Evolutionary conservation across 2,888 invertebrate species (phyloP).

Genomic region (Neelides folsomi): DNA sequence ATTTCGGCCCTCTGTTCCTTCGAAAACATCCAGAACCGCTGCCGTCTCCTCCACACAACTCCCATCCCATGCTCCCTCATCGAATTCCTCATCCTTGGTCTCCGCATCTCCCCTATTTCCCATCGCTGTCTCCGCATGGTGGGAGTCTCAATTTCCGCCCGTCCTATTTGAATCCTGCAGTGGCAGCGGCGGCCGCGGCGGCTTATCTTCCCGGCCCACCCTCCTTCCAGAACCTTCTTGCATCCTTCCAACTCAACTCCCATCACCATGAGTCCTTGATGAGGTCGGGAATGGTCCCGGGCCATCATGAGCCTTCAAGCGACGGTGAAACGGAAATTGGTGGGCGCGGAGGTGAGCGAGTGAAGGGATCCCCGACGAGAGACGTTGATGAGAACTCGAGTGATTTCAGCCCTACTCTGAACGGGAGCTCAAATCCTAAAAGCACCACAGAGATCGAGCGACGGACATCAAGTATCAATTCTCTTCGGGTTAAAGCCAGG

Average conservation of each 20-base stretch:
- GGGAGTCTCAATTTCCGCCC: not conserved
- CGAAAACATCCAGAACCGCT: constrained; percentile 35
- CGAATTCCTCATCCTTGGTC: constrained; percentile 39
- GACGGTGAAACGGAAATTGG: not conserved
- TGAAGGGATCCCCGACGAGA: too few relatives aligned
- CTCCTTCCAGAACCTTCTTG: constrained; percentile 73
- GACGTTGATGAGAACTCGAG: constrained; percentile 8
- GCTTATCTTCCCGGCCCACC: constrained; percentile 46
- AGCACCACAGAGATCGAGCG: constrained; percentile 58
- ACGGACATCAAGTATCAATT: constrained; percentile 74
- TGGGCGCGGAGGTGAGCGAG: too few relatives aligned
- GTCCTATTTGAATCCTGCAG: constrained; percentile 7
- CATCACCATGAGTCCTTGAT: constrained; percentile 18
- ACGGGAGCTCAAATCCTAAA: constrained; percentile 2
- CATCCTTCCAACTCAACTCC: constrained; percentile 44
- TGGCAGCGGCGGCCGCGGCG: constrained; percentile 49
- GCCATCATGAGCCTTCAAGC: constrained; percentile 5
- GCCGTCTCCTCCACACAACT: constrained; percentile 18
- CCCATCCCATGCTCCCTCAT: constrained; percentile 30
- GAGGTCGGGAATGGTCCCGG: constrained; percentile 5
- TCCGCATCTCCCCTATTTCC: constrained; percentile 36
- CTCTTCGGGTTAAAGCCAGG: constrained; percentile 69
- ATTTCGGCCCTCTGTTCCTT: constrained; percentile 64
- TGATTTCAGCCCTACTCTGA: not conserved
- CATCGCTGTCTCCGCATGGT: constrained; percentile 40